Conservation (phyloP, 2,797 vertebrate genomes). For the Corythornis leucogaster region DNA sequence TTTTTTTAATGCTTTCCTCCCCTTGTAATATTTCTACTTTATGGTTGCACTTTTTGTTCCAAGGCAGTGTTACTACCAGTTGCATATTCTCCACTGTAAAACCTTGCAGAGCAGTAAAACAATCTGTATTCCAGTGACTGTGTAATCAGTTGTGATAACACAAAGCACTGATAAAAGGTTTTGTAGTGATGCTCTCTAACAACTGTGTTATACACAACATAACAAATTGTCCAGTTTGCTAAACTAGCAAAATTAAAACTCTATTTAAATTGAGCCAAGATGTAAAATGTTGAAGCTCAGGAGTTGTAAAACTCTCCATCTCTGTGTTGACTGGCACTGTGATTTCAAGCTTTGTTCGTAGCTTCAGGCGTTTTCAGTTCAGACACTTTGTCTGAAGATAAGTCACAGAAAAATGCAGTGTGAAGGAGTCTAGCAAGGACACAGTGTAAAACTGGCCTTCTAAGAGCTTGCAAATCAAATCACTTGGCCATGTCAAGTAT, state of each 20-base stretch:
- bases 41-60: background rate
- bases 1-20: background rate
- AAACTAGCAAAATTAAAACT: background rate
- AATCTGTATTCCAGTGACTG: background rate
- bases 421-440: background rate
- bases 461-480: background rate
- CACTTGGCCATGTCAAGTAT: background rate
- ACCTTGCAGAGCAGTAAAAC: background rate
- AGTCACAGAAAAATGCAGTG: background rate
- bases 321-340: background rate
- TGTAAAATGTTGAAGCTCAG: background rate
- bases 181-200: background rate
- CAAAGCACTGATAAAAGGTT: background rate
- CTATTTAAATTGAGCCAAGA: background rate
- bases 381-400: background rate
- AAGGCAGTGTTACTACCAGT: background rate
- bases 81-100: background rate
- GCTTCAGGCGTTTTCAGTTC: background rate
- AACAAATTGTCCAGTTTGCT: background rate
- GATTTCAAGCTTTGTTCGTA: background rate
- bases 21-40: background rate
- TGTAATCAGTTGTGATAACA: background rate
- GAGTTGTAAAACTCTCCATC: background rate
- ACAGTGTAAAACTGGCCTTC: background rate
- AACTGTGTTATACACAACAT: background rate